phyloP scores from a whole-genome alignment of 2,113 vertebrate species.

The Crotalus horridus region DNA sequence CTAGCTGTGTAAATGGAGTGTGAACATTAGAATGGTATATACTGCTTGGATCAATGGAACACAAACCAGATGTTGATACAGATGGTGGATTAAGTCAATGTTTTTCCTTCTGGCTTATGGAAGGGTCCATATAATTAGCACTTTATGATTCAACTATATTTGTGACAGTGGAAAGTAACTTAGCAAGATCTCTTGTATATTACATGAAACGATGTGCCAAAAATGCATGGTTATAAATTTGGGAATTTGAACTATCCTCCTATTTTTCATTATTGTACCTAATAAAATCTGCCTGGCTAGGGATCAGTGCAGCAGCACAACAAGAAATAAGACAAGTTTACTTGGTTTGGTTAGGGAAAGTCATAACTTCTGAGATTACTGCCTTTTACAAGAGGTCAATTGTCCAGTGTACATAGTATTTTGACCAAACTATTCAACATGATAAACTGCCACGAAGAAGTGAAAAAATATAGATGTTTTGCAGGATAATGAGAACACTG shows the following conservation, averaged over 20 bases:
- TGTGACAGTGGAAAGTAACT: not conserved
- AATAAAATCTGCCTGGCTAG: not conserved
- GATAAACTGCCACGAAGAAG: not conserved
- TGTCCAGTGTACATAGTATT: not conserved
- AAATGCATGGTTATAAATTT: not conserved
- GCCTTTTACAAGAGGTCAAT: slow-evolving; percentile 15
- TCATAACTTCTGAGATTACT: not conserved
- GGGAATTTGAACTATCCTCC: not conserved
- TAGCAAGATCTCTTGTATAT: not conserved
- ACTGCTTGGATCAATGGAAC: not conserved
- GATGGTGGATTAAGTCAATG: not conserved
- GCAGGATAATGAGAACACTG: not conserved
- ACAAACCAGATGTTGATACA: not conserved
- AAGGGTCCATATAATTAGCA: not conserved
- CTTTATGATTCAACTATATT: not conserved
- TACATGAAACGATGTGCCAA: not conserved
- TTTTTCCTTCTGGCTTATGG: not conserved
- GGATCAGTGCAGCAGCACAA: not conserved
- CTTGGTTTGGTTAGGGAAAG: not conserved
- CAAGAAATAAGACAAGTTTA: slow-evolving; percentile 1
- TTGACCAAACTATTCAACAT: not conserved
- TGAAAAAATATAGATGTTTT: no score
- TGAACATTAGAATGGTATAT: not conserved
- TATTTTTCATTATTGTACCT: slow-evolving; percentile 1
- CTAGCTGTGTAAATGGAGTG: not conserved